Percentiles rank a stretch among this genome's conserved stretches.
Conservation (phyloP, 2,797 vertebrate species). For the Pipistrellus kuhlii region DNA sequence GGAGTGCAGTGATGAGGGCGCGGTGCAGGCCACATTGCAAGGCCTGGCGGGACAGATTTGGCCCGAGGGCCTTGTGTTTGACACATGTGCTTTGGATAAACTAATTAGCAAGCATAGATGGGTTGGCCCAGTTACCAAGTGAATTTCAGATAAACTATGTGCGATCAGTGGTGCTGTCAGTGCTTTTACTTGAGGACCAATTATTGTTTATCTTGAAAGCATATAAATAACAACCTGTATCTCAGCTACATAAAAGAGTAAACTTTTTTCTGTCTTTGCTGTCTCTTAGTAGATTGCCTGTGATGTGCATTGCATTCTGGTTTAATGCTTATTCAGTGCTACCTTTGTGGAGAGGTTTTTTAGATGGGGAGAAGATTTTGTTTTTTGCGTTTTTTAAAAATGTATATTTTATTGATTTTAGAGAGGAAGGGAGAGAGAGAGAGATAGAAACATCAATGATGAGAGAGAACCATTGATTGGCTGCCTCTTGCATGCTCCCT, state of each 20-base stretch:
- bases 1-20: no score
- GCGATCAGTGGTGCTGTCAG: background rate
- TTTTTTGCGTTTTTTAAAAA: background rate
- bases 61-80: no score
- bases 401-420: no score
- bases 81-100: no score
- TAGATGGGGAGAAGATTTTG: background rate
- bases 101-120: background rate
- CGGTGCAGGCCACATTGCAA: no score
- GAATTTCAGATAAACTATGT: background rate
- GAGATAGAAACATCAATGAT: no score
- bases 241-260: background rate
- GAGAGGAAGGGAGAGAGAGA: no score
- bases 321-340: background rate
- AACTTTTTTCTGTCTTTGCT: background rate
- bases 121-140: background rate
- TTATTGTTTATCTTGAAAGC: background rate
- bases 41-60: no score
- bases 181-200: background rate
- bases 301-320: background rate
- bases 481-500: no score
- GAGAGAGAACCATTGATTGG: no score
- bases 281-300: background rate
- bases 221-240: background rate
- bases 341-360: background rate